phyloP scores from a whole-genome alignment of 2,113 vertebrate genomes.

The Nothobranchius kuhntae region DNA sequence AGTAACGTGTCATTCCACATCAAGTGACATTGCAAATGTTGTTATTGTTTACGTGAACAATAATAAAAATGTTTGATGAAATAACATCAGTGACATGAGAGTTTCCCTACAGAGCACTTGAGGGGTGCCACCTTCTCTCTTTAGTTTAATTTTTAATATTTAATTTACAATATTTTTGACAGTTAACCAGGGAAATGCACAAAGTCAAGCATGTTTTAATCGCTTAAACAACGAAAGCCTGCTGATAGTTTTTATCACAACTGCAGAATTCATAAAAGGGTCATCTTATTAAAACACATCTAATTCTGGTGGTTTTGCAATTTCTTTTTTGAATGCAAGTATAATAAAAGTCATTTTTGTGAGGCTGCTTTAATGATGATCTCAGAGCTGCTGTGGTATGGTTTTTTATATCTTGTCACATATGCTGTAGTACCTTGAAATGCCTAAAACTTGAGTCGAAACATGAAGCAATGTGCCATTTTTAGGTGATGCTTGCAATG shows the following conservation, averaged over 20 bases:
- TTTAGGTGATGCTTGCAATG: too few species aligned
- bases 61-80: conserved; percentile 59
- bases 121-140: conserved; percentile 43
- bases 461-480: too few species aligned
- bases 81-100: conserved; percentile 47
- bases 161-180: conserved; percentile 54
- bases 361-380: too few species aligned
- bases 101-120: conserved; percentile 44
- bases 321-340: too few species aligned
- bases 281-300: conserved; percentile 5
- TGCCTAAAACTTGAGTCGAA: too few species aligned
- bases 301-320: too few species aligned
- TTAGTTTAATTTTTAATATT: conserved; percentile 67
- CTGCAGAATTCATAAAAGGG: conserved; percentile 1
- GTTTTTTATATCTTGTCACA: too few species aligned
- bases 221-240: conserved; percentile 6
- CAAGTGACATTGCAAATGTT: conserved; percentile 43
- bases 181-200: conserved; percentile 29
- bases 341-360: too few species aligned
- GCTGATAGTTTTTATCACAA: not conserved
- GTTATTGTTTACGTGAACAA: conserved; percentile 52
- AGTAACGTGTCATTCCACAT: conserved; percentile 55
- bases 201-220: conserved; percentile 46
- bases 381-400: too few species aligned
- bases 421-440: too few species aligned